Evolutionary conservation across 2,113 vertebrate genomes (phyloP), one percentile per base, ranked within the genome.

Genomic region (Synchiropus splendidus): DNA sequence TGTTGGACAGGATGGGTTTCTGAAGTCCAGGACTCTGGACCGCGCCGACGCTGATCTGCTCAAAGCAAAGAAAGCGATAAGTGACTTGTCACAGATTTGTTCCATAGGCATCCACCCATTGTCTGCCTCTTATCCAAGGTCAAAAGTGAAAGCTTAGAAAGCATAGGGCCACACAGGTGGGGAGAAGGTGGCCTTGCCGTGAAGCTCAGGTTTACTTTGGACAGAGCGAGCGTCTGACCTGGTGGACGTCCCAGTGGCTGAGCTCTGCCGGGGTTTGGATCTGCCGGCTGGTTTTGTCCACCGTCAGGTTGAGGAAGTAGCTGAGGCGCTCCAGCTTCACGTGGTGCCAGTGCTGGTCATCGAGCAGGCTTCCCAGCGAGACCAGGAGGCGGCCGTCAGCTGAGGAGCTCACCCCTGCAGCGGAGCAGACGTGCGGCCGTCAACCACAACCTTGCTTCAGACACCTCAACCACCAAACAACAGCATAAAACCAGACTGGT

Each of bases 271-370:
- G 91, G 35, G 83, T 42, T 6, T 85, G 84, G 73, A 94, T 88
- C 59, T 75, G 86, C 45, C 62, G 86, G 34, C 79, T 85, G 46
- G 86, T 88, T 75, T 86, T 90, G 67, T 97, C 92, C 80, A 97
- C 90, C 0, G 89, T 92, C 52, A 97, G 85, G 80, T 92, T 96
- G 66, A 95, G 78, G 61, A 89, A 86, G 46, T 74, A 73, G 70
- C 85, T 88, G 68, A 87, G 65, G n/a, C 75, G 69, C 58, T 94
- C 90, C 59, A 98, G 72, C 49, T 85, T 82, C 40, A 93, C 85
- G 1, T 74, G 80, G 72, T 98, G 94, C 94, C 94, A 98, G 38
- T 98, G 94, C 30, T 92, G 90, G 59, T 98, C 94, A 37, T 98
- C 92, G 45, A 98, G 83, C 48, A 98, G 83, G 64, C 92, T 97